phyloP scores from a whole-genome alignment of 1,140 invertebrate species.

The Drosophila leontia region DNA sequence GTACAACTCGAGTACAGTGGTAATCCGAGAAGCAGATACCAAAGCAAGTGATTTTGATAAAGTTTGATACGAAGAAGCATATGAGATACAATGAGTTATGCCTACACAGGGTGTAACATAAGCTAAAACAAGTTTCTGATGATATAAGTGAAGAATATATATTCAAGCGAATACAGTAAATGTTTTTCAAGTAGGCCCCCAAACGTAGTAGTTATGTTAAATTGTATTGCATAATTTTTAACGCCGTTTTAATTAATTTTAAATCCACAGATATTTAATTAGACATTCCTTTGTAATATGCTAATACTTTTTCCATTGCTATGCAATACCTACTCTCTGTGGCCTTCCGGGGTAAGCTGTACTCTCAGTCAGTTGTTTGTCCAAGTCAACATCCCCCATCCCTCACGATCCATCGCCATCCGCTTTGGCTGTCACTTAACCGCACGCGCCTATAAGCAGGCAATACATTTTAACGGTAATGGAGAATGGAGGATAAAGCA shows the following conservation, averaged over 20 bases:
- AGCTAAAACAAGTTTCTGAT: background rate
- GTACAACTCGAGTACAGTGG: slow-evolving; percentile 42
- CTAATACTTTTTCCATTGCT: background rate
- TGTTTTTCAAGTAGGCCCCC: too few relatives aligned
- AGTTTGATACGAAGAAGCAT: background rate
- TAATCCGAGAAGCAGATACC: slow-evolving; percentile 22
- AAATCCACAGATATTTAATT: background rate
- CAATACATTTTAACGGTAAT: slow-evolving; percentile 50
- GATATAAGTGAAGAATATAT: too few relatives aligned
- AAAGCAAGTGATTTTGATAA: background rate
- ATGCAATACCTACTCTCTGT: background rate
- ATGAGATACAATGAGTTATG: background rate
- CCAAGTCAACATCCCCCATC: background rate
- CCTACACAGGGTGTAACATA: background rate
- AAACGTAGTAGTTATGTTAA: background rate
- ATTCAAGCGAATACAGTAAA: background rate
- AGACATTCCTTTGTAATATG: background rate
- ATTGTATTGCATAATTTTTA: background rate
- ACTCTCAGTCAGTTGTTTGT: slow-evolving; percentile 9
- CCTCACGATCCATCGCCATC: background rate
- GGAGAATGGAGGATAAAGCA: slow-evolving; percentile 18
- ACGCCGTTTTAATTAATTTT: background rate
- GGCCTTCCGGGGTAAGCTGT: slow-evolving; percentile 5
- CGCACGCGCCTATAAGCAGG: slow-evolving; percentile 52
- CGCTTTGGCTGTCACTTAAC: slow-evolving; percentile 41